phyloP scores from a whole-genome alignment of 2,888 invertebrate species.

The Galeruca laticollis region DNA sequence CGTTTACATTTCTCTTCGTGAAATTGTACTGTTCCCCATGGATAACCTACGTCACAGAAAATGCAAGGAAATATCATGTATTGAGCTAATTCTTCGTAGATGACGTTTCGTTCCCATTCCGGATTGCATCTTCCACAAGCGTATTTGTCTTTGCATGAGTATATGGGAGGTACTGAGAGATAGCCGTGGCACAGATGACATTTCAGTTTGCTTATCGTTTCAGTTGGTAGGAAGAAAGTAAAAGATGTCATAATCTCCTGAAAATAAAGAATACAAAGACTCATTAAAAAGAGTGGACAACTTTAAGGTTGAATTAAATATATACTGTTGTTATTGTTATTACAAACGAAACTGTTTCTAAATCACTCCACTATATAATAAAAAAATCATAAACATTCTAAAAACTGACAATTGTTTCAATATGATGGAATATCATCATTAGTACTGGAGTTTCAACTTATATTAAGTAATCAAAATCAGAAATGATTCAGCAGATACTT shows the following conservation, averaged over 20 bases:
- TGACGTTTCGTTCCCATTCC: slow-evolving; percentile 42
- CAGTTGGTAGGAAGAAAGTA: slow-evolving; percentile 8
- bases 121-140: slow-evolving; percentile 45
- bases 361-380: too few relatives aligned
- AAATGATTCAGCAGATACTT: too few relatives aligned
- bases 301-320: too few relatives aligned
- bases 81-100: slow-evolving; percentile 47
- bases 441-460: too few relatives aligned
- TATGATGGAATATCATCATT: too few relatives aligned
- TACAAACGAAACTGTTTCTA: too few relatives aligned
- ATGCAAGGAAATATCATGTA: slow-evolving; percentile 47
- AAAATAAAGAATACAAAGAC: slow-evolving; percentile 15
- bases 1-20: slow-evolving; percentile 39
- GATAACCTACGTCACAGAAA: slow-evolving; percentile 38
- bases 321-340: too few relatives aligned
- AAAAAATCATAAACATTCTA: too few relatives aligned
- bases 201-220: slow-evolving; percentile 20
- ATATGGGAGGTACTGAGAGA: slow-evolving; percentile 42
- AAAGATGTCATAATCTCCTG: slow-evolving; percentile 18
- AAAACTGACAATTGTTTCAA: too few relatives aligned
- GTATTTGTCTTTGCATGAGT: slow-evolving; percentile 38
- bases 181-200: slow-evolving; percentile 45
- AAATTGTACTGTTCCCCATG: slow-evolving; percentile 36
- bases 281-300: neutral
- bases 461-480: too few relatives aligned